A percentile compares a stretch with the other conserved stretches of the same genome.
Evolutionary conservation across 2,888 invertebrate species (phyloP).

Genomic region (Tyria jacobaeae): DNA sequence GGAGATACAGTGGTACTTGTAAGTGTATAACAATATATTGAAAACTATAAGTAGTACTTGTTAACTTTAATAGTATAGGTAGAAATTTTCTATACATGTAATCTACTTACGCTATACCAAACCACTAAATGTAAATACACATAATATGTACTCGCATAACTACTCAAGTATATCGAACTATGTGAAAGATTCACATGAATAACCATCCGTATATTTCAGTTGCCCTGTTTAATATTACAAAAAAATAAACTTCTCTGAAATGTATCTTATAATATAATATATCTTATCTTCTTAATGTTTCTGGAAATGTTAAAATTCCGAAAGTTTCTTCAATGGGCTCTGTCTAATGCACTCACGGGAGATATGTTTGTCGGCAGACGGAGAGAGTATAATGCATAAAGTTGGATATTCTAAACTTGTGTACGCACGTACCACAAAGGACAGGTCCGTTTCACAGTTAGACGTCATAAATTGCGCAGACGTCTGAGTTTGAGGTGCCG

Average conservation of each 20-base stretch:
- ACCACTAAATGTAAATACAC: too few relatives aligned
- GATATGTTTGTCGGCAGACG: slow-evolving; percentile 14
- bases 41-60: too few relatives aligned
- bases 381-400: slow-evolving; percentile 48
- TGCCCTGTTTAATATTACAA: neutral
- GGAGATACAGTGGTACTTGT: too few relatives aligned
- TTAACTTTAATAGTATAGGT: too few relatives aligned
- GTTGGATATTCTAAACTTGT: slow-evolving; percentile 54
- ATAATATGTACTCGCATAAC: too few relatives aligned
- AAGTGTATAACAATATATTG: too few relatives aligned
- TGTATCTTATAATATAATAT: neutral
- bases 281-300: neutral
- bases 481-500: slow-evolving; percentile 56
- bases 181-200: too few relatives aligned
- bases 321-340: slow-evolving; percentile 3
- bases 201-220: too few relatives aligned
- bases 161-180: too few relatives aligned
- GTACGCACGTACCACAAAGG: slow-evolving; percentile 63
- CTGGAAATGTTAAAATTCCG: slow-evolving; percentile 6
- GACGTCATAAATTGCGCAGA: slow-evolving; percentile 72
- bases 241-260: neutral
- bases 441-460: slow-evolving; percentile 68
- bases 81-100: too few relatives aligned
- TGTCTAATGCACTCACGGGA: slow-evolving; percentile 5
- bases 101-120: too few relatives aligned